These are phyloP conservation scores for Gymnarchus niloticus DNA, from an alignment of 2,113 vertebrate species.

Conservation along the genomic window DNA sequence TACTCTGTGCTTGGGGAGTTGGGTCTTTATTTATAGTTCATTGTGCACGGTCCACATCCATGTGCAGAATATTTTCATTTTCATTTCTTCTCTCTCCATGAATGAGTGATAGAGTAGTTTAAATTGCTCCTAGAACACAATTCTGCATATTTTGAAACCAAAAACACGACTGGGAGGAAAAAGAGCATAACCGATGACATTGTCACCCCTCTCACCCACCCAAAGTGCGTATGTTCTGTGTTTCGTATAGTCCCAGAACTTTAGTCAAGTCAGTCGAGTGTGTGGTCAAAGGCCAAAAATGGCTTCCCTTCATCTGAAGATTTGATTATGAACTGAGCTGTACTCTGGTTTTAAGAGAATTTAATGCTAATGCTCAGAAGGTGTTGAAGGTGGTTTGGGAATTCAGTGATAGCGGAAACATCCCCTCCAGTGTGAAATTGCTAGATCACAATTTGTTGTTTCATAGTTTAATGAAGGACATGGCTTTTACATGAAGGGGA, in stretches of 20 bases:
- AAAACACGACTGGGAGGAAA: neutral
- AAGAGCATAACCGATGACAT: neutral
- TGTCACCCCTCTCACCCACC: neutral
- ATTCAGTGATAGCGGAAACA: neutral
- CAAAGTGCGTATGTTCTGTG: constrained; percentile 8
- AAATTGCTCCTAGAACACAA: neutral
- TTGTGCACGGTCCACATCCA: constrained; percentile 25
- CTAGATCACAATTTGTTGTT: constrained; percentile 10
- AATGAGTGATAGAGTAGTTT: neutral
- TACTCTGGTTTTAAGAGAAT: neutral
- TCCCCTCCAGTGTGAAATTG: neutral
- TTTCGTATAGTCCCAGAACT: neutral
- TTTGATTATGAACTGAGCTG: constrained; percentile 33
- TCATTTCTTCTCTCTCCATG: neutral
- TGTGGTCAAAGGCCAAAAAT: constrained; percentile 45
- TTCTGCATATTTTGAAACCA: constrained; percentile 10
- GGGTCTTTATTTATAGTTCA: constrained; percentile 27
- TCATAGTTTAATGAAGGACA: neutral
- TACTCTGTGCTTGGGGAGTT: constrained; percentile 29
- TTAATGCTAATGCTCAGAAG: neutral
- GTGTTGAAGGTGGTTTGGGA: neutral
- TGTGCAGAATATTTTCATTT: neutral
- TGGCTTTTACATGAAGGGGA: constrained; percentile 18
- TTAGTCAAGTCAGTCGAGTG: constrained; percentile 27
- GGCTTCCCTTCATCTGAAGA: constrained; percentile 24